Base-by-base conservation (phyloP, 2,113 vertebrate species). In the Elachura formosa region DNA sequence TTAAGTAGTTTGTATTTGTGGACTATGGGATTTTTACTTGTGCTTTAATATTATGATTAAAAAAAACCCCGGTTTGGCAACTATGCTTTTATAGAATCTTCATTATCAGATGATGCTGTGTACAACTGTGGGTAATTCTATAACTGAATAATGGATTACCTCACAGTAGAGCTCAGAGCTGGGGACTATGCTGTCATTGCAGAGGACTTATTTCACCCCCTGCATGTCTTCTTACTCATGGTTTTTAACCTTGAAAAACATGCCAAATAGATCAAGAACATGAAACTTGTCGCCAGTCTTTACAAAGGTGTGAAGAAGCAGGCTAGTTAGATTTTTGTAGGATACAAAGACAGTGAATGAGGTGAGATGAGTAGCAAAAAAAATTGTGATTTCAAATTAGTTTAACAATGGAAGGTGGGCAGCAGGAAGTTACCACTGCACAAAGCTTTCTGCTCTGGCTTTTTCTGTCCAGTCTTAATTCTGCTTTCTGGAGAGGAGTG, bases 1-100 rank as follows among this genome's bases (percentile, higher is more conserved):
- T 93, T 85, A 94, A 82, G 56, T 38, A 91, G 54, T 76, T 91
- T 82, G 85, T 68, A 76, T 87, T 64, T 64, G 84, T 73, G 71
- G 78, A 72, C 69, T 79, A 73, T 22, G 23, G 18, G 54, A 43
- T 68, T 94, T 92, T 76, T 79, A 72, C 41, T 82, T 72, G 17
- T 64, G 81, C 56, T 87, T 94, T 91, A 72, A 72, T 49, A 61
- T 84, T 75, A 46, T 6, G 5, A 68, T 67, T 12, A 0, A 34
- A 63, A 61, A 59, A 74, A 36, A 0, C 0, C 13, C 1, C 6
- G 21, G 33, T 11, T 90, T 80, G 69, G 61, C 78, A 95, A 33
- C 52, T 24, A 11, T 45, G 22, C 52, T 64, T 51, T 56, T 52
- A n/a, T 40, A 43, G 51, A 66, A 54, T 49, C 21, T 59, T 90